Percentiles rank a stretch among this genome's conserved stretches.
Evolutionary conservation across 2,888 invertebrate species (phyloP).

Genomic region (Nezara viridula): DNA sequence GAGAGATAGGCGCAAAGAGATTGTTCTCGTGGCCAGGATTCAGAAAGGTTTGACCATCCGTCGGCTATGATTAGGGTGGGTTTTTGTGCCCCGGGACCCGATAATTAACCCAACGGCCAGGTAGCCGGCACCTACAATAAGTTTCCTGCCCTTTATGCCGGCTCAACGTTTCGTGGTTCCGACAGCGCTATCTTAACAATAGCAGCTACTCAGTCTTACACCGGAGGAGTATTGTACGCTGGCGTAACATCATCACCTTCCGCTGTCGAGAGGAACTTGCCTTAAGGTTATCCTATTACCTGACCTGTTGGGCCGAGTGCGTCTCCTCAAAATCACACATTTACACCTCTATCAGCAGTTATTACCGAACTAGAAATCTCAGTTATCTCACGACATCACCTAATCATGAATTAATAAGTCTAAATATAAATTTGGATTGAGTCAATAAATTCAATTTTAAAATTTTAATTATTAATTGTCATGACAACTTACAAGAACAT

Average conservation of each 20-base stretch:
- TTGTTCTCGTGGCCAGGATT: background rate
- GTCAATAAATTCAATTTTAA: too few relatives aligned
- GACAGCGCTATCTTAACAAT: slow-evolving; percentile 29
- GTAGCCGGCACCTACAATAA: slow-evolving; percentile 47
- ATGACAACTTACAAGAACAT: too few relatives aligned
- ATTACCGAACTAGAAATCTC: background rate
- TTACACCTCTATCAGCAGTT: background rate
- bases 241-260: slow-evolving; percentile 44
- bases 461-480: too few relatives aligned
- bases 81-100: slow-evolving; percentile 3
- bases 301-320: background rate
- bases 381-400: too few relatives aligned
- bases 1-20: background rate
- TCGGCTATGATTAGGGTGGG: slow-evolving; percentile 27
- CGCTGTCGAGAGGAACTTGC: slow-evolving; percentile 43
- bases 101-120: slow-evolving; percentile 47
- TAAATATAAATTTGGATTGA: too few relatives aligned
- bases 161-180: slow-evolving; percentile 51
- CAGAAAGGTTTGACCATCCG: slow-evolving; percentile 4
- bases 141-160: slow-evolving; percentile 53
- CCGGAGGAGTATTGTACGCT: slow-evolving; percentile 30
- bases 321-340: background rate
- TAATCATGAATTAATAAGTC: too few relatives aligned
- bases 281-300: slow-evolving; percentile 22
- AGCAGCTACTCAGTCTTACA: slow-evolving; percentile 33